Percentiles rank a stretch among this genome's conserved stretches.
Conservation (phyloP, 1,140 invertebrate genomes). For the Meloidogyne floridensis region DNA sequence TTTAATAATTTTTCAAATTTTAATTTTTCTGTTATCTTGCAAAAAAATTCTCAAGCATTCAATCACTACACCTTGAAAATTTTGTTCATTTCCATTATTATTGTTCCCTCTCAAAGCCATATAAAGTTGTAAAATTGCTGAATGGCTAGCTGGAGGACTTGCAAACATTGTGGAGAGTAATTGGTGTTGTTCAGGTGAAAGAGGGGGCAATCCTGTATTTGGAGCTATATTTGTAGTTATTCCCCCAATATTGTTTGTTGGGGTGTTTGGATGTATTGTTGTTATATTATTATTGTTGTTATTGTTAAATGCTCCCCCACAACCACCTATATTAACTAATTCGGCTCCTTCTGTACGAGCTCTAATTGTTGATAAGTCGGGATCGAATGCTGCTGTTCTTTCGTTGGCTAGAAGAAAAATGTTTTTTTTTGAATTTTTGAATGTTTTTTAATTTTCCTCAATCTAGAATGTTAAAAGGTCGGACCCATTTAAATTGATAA, state of each 20-base stretch:
- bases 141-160: neutral
- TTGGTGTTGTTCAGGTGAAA: neutral
- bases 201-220: neutral
- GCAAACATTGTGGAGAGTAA: neutral
- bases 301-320: neutral
- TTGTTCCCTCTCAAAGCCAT: neutral
- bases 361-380: slow-evolving; percentile 1
- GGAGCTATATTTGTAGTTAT: neutral
- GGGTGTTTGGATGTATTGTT: slow-evolving; percentile 5
- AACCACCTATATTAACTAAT: neutral
- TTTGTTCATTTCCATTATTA: neutral
- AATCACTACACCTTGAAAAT: neutral
- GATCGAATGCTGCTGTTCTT: neutral
- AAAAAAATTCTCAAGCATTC: too few species aligned
- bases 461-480: too few species aligned
- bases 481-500: too few species aligned
- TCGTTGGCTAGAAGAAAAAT: neutral
- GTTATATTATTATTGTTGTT: neutral
- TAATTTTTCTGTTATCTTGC: too few species aligned
- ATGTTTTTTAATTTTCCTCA: too few species aligned
- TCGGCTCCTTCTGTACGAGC: neutral
- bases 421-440: neutral
- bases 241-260: neutral
- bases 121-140: slow-evolving; percentile 9
- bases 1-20: too few species aligned